Base-by-base conservation (phyloP, 2,888 invertebrate genomes). In the Sinelater perroti region DNA sequence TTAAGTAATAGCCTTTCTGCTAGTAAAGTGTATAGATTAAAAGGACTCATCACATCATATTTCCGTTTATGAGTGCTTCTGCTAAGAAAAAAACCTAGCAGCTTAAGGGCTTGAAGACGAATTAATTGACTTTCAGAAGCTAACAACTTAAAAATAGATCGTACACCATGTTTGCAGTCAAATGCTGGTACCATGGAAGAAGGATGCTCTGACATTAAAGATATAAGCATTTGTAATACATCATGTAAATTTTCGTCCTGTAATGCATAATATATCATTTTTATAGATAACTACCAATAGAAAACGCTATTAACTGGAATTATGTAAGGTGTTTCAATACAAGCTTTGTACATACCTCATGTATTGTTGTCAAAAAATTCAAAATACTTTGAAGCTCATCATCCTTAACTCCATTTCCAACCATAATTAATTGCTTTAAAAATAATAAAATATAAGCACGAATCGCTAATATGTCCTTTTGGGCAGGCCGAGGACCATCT, bases 131-230 rank as follows among this genome's bases (percentile, higher is more conserved):
- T 97, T 74, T 95, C 94, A 2, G 97, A 96, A 7, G 95, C 92
- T 59, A 99, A 81, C 55, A 99, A 83, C 79, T 99, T 99, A 83
- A 98, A 99, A 70, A 99, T 94, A 54, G 95, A 94, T 72, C 97
- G 85, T 49, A 98, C 92, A 58, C 98, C 99, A 70, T 94, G 92
- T 83, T 98, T 99, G 61, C 92, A 90, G 81, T 99, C 98, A 79
- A 99, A 99, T 49, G 97, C 96, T 28, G 99, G 99, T 67, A 99
- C 97, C 95, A 98, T 95, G 2, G 97, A 96, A 67, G 97, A 93
- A 1, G 99, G 99, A 78, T 98, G 97, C 78, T 99, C 98, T 5
- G 96, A 94, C 93, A 99, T 96, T 66, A 99, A 81, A 0, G 94
- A 93, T 76, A 98, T 97, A 68, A 97, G 82, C 89, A 97, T 93